Base-by-base conservation (phyloP, 2,888 invertebrate species). In the Bedellia somnulentella region DNA sequence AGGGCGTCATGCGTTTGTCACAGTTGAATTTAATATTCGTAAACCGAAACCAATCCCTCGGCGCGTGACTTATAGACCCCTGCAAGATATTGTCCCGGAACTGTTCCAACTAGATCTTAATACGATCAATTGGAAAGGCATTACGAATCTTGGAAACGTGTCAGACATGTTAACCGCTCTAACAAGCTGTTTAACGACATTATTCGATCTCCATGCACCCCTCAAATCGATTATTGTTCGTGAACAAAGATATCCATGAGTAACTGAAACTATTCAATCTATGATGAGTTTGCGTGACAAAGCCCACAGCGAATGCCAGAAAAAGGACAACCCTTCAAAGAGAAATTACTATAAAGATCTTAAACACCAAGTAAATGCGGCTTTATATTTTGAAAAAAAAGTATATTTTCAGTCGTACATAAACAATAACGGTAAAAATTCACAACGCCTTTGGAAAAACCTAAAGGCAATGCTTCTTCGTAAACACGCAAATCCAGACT, bases 181-280 rank as follows among this genome's bases (percentile, higher is more conserved):
- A n/a, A n/a, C n/a, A n/a, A 8, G 2, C 3, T 2, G n/a, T 27
- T 27, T 11, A 27, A 17, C 8, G 18, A 27, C 4, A 8, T 12
- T 27, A 5, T 27, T 27, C 13, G 28, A 28, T 11, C 17, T 6
- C 8, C 28, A 28, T 10, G 28, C 28, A 3, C 28, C 28, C 5
- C 3, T 9, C 2, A 28, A 28, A 21, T 12, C 21, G 6, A 18
- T 28, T 12, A 14, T 21, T 10, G 12, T 28, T 6, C 17, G 18
- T 10, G 28, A 28, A 13, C 13, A 4, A 10, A 12, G 13, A 4
- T 5, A 17, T 2, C 28, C 28, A 12, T 28, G 28, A n/a, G n/a
- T n/a, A n/a, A n/a, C n/a, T n/a, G n/a, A n/a, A n/a, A n/a, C n/a
- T n/a, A n/a, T n/a, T n/a, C 11, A 21, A 9, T n/a, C 13, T 1